Evolutionary conservation across 2,113 vertebrate genomes (phyloP), one percentile per base, ranked within the genome.

Genomic region (Nibea coibor): DNA sequence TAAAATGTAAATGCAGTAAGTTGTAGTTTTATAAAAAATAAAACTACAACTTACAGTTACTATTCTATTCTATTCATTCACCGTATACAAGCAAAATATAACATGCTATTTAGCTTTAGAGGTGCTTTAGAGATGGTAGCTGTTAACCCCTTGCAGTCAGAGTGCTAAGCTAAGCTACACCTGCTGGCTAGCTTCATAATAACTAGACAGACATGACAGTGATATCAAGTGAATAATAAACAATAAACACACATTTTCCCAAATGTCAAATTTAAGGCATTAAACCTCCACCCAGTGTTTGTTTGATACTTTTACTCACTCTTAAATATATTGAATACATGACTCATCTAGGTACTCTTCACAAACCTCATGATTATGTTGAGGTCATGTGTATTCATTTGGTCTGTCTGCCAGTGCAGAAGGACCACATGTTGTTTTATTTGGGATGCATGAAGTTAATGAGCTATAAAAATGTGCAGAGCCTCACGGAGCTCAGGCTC

Each of bases 281-380:
- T 14, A 47, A 62, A 61, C 57, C 5, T 35, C 26, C n/a, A 24
- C 17, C 12, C 17, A 8, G 43, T 35, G 57, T 54, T 66, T 64
- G 64, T 20, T 70, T 28, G 22, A 50, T 14, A 47, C 64, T 79
- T 54, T 50, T 56, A 39, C 24, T 61, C 39, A 50, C 53, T 45
- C 35, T 22, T 17, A 22, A 9, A 19, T 24, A 24, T 35, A 70
- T 43, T 24, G 28, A 22, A 12, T 24, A 61, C 24, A 50, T 20
- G 17, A 31, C n/a, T 19, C 12, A 7, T 48, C 10, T 48, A 6
- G 35, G 0, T n/a, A 26, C 11, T 50, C 50, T 64, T 50, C 4
- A 48, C 22, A 19, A 57, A 63, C 14, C 15, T 54, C 19, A 10
- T 35, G 74, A 35, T 58, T 2, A 57, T 65, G 42, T 56, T 35